Evolutionary conservation across 2,797 vertebrate species (phyloP), one percentile per base, ranked within the genome.

Genomic region (Fundulus diaphanus): DNA sequence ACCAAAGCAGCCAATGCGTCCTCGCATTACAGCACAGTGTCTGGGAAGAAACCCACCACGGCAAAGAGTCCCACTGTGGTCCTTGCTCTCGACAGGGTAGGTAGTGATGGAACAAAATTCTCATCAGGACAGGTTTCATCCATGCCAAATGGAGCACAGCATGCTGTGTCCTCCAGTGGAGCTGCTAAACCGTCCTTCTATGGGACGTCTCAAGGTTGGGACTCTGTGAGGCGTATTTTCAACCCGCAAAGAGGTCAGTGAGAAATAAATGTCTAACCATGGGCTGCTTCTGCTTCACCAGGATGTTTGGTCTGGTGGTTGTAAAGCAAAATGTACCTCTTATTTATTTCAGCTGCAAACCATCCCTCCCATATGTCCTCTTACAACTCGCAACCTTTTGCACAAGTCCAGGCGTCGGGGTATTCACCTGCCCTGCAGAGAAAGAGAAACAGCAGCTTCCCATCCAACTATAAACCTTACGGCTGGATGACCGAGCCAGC

Each of bases 21-120:
- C 15, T 72, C 95, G 15, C 92, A 90, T 56, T 72, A 90, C 82
- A 92, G 93, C 0, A 78, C 91, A 24, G 90, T 92, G 79, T 90
- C 94, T 0, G 92, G 84, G 78, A 96, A 92, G 88, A 94, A 94
- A 81, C 85, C 93, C 46, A 76, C 92, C 35, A 57, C 85, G 74
- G 84, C 92, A 76, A 95, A 91, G 87, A 92, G 87, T 75, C 94
- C 94, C 68, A 85, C 96, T 67, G 96, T 96, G 24, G 94, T 97
- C 77, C 95, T 97, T 27, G 96, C 97, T 42, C 95, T 97, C 70
- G 96, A 97, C 49, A 97, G 96, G 88, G 42, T 95, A 57, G 93
- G 95, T 0, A 87, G 94, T 71, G 93, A 94, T 46, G 92, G 95
- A 80, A 87, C 90, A 0, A 83, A 94, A 90, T 70, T 95, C 88